A percentile compares a stretch with the other conserved stretches of the same genome.
Conservation (phyloP, 1,140 invertebrate species). For the Zelostemma sp. region DNA sequence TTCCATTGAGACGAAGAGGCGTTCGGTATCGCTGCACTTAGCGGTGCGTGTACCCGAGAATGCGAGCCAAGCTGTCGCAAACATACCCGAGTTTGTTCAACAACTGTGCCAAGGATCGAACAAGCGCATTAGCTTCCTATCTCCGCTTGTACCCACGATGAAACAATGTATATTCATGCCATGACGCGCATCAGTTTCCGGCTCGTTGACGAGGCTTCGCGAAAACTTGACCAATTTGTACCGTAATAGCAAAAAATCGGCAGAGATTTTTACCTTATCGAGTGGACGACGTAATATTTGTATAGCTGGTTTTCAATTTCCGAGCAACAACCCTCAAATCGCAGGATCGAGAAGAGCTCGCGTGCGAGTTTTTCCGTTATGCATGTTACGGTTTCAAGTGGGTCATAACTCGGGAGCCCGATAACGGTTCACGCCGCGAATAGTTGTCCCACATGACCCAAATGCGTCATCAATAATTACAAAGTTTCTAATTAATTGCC, state of each 20-base stretch:
- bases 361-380: conserved; percentile 39
- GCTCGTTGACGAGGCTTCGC: conserved; percentile 33
- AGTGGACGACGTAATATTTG: no score
- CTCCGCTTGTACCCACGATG: background rate
- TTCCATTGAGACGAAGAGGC: no score
- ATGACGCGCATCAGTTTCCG: conserved; percentile 54
- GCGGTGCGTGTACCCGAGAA: conserved; percentile 45
- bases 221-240: background rate
- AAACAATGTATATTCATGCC: conserved; percentile 35
- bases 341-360: conserved; percentile 30
- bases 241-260: no score
- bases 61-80: conserved; percentile 54
- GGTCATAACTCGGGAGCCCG: conserved; percentile 31
- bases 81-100: conserved; percentile 63
- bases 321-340: conserved; percentile 4
- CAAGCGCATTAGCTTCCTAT: conserved; percentile 26
- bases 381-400: conserved; percentile 26
- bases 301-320: no score
- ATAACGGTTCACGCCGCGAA: conserved; percentile 35
- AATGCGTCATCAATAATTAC: no score
- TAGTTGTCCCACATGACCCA: conserved; percentile 14
- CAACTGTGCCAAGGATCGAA: conserved; percentile 52
- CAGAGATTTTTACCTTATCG: no score
- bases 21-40: conserved; percentile 37
- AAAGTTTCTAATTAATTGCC: no score